Evolutionary conservation across 92 coral and sea anemone species (phyloP).

Genomic region (Blastomussa wellsi): DNA sequence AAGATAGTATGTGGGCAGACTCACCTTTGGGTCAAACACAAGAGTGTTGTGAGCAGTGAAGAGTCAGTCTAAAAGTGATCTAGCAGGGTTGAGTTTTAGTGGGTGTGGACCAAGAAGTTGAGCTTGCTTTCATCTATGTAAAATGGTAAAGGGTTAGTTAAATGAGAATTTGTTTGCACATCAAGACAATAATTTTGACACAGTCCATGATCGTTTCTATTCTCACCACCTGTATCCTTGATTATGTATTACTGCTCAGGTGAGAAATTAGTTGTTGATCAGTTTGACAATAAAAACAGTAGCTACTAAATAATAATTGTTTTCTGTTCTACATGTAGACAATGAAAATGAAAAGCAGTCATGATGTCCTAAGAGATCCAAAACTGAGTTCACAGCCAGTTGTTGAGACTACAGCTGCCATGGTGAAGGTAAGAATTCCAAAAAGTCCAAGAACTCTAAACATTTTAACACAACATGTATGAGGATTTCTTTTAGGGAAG

Average conservation of each 20-base stretch:
- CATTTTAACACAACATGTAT: too few relatives aligned
- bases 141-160: too few relatives aligned
- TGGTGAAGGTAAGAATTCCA: slow-evolving; percentile 5
- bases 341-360: slow-evolving; percentile 94
- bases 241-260: not conserved
- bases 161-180: not conserved
- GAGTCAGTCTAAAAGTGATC: too few relatives aligned
- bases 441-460: too few relatives aligned
- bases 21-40: too few relatives aligned
- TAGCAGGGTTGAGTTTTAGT: too few relatives aligned
- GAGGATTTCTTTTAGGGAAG: not conserved
- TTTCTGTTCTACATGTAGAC: not conserved
- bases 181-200: not conserved
- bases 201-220: not conserved
- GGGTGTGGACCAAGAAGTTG: too few relatives aligned
- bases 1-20: too few relatives aligned
- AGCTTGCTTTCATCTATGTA: too few relatives aligned
- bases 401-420: slow-evolving; percentile 13
- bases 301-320: not conserved
- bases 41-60: too few relatives aligned
- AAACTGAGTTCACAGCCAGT: slow-evolving; percentile 81
- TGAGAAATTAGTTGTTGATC: not conserved
- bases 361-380: slow-evolving; percentile 90
- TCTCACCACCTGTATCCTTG: not conserved
- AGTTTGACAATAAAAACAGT: not conserved